Evolutionary conservation across 2,113 vertebrate species (phyloP).

Genomic region (Hucho hucho): DNA sequence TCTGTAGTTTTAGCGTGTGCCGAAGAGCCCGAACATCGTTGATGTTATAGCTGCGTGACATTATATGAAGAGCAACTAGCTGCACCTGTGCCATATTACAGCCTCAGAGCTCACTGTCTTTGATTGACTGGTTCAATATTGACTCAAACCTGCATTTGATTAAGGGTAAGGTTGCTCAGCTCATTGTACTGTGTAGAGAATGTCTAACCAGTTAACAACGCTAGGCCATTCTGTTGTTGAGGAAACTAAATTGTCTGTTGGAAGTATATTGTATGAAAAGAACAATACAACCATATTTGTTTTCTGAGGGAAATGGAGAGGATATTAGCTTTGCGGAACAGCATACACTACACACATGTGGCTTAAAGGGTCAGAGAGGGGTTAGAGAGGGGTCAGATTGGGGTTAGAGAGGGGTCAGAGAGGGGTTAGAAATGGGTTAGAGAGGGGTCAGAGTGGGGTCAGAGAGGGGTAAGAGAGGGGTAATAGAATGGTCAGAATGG

Average conservation of each 20-base stretch:
- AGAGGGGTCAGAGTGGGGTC: too few relatives aligned
- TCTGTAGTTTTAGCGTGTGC: neutral
- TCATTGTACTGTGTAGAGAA: neutral
- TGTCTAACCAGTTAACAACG: neutral
- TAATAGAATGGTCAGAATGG: too few relatives aligned
- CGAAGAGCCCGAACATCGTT: too few relatives aligned
- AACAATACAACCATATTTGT: slow-evolving; percentile 49
- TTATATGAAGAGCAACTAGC: neutral
- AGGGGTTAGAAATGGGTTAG: too few relatives aligned
- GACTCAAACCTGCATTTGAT: slow-evolving; percentile 21
- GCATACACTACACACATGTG: slow-evolving; percentile 36
- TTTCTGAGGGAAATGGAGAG: slow-evolving; percentile 51
- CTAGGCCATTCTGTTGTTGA: neutral
- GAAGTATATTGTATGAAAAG: slow-evolving; percentile 9
- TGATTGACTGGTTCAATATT: slow-evolving; percentile 58
- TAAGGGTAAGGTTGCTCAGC: slow-evolving; percentile 6
- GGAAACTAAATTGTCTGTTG: slow-evolving; percentile 44
- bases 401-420: too few relatives aligned
- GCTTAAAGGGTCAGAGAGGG: too few relatives aligned
- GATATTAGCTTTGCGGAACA: slow-evolving; percentile 58
- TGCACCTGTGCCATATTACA: neutral
- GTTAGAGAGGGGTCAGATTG: too few relatives aligned
- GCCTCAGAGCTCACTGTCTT: slow-evolving; percentile 15
- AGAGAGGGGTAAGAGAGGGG: too few relatives aligned
- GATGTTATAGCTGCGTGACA: too few relatives aligned